Conservation (phyloP, 2,888 invertebrate genomes). For the Drosophila affinis region DNA sequence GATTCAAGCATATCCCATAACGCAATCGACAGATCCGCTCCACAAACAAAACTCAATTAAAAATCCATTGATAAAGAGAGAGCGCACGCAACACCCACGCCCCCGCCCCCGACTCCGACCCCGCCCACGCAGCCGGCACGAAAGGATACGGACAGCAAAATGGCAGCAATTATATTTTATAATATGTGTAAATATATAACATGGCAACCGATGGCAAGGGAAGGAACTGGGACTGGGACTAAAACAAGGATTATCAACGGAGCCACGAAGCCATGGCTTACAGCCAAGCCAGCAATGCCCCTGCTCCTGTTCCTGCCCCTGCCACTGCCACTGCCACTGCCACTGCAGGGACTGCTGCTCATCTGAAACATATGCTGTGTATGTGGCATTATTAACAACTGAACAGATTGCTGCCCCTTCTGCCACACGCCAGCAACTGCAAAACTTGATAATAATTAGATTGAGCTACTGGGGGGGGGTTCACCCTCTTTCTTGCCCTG, state of each 20-base stretch:
- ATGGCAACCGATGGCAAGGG: not conserved
- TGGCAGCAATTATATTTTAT: conserved; percentile 9
- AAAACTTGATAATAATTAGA: conserved; percentile 41
- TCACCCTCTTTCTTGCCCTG: too few species aligned
- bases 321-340: too few species aligned
- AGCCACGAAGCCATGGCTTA: not conserved
- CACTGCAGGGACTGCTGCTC: not conserved
- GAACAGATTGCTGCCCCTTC: conserved; percentile 2
- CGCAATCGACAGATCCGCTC: not conserved
- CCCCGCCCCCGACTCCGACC: not conserved
- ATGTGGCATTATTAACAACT: conserved; percentile 30
- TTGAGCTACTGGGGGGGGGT: conserved; percentile 1
- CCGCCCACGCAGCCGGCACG: not conserved
- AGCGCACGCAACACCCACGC: not conserved
- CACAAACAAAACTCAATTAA: conserved; percentile 45
- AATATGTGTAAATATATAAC: conserved; percentile 13
- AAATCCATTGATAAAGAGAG: conserved; percentile 32
- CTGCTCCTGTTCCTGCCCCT: not conserved
- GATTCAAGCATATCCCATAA: not conserved
- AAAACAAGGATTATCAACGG: not conserved
- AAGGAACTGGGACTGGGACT: not conserved
- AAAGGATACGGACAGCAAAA: not conserved
- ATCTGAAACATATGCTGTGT: conserved; percentile 24
- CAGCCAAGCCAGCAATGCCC: not conserved
- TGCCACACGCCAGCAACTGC: not conserved